Conservation (phyloP, 2,888 invertebrate species). For the Melipona beecheii region DNA sequence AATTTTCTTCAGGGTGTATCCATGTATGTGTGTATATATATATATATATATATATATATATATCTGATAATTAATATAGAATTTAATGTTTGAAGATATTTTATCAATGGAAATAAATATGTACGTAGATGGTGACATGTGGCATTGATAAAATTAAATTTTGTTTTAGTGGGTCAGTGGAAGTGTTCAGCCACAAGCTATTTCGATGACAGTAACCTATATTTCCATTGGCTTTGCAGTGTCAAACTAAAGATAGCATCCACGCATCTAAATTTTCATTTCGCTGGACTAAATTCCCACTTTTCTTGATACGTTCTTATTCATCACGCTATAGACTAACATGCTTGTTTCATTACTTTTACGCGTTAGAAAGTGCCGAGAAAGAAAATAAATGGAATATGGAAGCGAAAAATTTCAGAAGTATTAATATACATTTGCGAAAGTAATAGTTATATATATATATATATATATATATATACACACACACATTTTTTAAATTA, state of each 20-base stretch:
- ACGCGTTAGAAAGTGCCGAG: slow-evolving; percentile 18
- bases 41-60: not conserved
- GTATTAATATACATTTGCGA: not conserved
- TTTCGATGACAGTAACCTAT: slow-evolving; percentile 77
- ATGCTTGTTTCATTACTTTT: slow-evolving; percentile 19
- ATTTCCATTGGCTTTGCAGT: slow-evolving; percentile 72
- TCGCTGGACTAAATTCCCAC: slow-evolving; percentile 68
- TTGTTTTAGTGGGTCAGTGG: slow-evolving; percentile 65
- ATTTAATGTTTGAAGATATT: slow-evolving; percentile 9
- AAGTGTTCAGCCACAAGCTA: slow-evolving; percentile 72
- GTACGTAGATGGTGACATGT: slow-evolving; percentile 26
- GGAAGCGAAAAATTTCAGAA: not conserved
- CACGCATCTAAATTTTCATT: slow-evolving; percentile 72
- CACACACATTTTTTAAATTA: not conserved
- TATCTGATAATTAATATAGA: not conserved
- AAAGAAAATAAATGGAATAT: slow-evolving; percentile 16
- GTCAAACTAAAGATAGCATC: slow-evolving; percentile 72
- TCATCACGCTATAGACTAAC: slow-evolving; percentile 11
- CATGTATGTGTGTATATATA: not conserved
- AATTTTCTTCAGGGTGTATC: not conserved
- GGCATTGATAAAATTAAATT: slow-evolving; percentile 61
- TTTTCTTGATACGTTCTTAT: slow-evolving; percentile 52
- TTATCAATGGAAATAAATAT: slow-evolving; percentile 16
- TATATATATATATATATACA: not conserved
- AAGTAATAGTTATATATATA: not conserved